Evolutionary conservation across 1,140 invertebrate species (phyloP), one percentile per base, ranked within the genome.

Genomic region (Leptinotarsa undecemlineata): DNA sequence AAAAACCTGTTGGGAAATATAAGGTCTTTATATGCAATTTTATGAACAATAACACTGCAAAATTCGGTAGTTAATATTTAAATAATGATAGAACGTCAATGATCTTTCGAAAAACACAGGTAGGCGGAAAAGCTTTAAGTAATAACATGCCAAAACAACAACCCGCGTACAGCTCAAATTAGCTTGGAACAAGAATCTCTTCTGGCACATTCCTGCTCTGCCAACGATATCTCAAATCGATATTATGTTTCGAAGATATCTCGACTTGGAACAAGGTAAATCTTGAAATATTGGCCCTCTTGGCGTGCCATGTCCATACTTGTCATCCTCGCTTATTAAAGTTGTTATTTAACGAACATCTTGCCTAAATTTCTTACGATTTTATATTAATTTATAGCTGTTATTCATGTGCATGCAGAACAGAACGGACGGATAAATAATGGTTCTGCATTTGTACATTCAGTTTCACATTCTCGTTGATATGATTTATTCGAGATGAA

Each of bases 241-340:
- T 72, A 33, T 62, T 33, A 42, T 33, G 19, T 20, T 33, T 33
- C 42, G 60, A 72, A 26, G 70, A 72, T 63, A 57, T 72, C 70
- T 48, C 70, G 70, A 57, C n/a, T 20, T 72, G 57, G 70, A 63
- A 70, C 68, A 62, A 62, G 60, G 76, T 80, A 80, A 77, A 73
- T 74, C 48, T 63, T 80, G 75, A 80, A 78, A 76, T 80, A 78
- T 72, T 72, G 74, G 60, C 42, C 71, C 42, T 66, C 74, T 63
- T 78, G 69, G 79, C 79, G 79, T 80, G 79, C 74, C 72, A 75
- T 77, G 79, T 80, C 74, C 77, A 79, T 80, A 80, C 78, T 80
- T 80, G 77, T 80, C 79, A 80, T 76, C 66, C 69, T 26, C 74
- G 72, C 71, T 80, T 77, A 79, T 77, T 79, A 79, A 77, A 79